Base-by-base conservation (phyloP, 53 echinoderm and acorn worm genomes). In the Holothuria scabra region DNA sequence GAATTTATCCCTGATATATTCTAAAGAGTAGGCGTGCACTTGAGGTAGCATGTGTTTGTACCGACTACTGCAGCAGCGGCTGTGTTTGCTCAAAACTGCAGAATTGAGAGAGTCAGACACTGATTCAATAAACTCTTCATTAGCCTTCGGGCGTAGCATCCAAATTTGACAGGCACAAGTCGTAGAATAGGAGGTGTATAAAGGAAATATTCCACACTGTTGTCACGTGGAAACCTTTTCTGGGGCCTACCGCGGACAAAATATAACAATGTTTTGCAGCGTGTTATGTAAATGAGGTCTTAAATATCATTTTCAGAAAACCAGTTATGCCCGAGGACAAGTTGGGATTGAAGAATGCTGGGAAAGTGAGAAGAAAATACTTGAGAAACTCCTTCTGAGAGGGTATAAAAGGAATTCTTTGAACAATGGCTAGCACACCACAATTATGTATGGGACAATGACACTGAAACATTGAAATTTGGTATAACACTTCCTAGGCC, bases 271-370 rank as follows among this genome's bases (percentile, higher is more conserved):
- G 72, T 72, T 72, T 72, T 49, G 28, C 48, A 46, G 46, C 46
- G 9, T 72, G 46, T 44, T 72, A 72, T 72, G 72, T 72, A 72
- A 72, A 72, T 72, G 72, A 72, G 72, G 72, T 72, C 72, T 72
- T 72, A 72, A 72, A 72, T 72, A 72, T 72, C 72, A 72, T 72
- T 46, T 44, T 72, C 44, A 44, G 44, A 23, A 48, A 72, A 37
- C 72, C 38, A 71, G 72, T 72, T 72, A 52, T 72, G 72, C 72
- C 48, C n/a, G 46, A 72, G 72, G 72, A 72, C 46, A 72, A 72
- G 72, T 72, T 52, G 52, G 52, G 52, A 52, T 52, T 52, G 52
- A 52, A 52, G 52, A 18, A 0, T 16, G 18, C 52, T 1, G 52
- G 52, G 52, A 52, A 52, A 52, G 18, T 52, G 52, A 18, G 52